phyloP scores from a whole-genome alignment of 2,888 invertebrate genomes.

The Drosophila paramelanica region DNA sequence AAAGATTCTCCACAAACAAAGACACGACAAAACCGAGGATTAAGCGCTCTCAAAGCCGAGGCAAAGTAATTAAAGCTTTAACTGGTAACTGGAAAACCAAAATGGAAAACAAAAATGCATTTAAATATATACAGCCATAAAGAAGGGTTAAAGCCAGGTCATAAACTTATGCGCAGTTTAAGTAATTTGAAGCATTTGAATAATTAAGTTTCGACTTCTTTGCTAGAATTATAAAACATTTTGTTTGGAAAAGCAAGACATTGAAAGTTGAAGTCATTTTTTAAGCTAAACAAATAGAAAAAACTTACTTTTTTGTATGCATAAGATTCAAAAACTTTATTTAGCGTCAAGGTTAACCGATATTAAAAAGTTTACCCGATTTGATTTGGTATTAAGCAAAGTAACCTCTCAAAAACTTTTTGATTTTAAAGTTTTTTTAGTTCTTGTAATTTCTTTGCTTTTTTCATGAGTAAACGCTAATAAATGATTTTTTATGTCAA shows the following conservation, averaged over 20 bases:
- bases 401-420: no score
- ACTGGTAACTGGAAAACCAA: not conserved
- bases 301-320: no score
- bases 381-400: no score
- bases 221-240: no score
- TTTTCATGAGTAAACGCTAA: not conserved
- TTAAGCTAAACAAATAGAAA: no score
- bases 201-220: conserved; percentile 12
- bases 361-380: no score
- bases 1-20: not conserved
- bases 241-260: no score
- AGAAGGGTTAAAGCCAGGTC: conserved; percentile 1
- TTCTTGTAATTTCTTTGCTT: not conserved
- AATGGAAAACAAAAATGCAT: not conserved
- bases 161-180: conserved; percentile 8
- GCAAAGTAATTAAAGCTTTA: conserved; percentile 32
- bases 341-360: no score
- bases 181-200: conserved; percentile 3
- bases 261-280: no score
- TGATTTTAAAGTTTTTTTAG: no score
- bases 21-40: conserved; percentile 11
- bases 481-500: no score
- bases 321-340: no score
- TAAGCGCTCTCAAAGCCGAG: conserved; percentile 23
- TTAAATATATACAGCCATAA: not conserved